Base-by-base conservation (phyloP, 2,113 vertebrate species). In the Corythoichthys haematopterus region DNA sequence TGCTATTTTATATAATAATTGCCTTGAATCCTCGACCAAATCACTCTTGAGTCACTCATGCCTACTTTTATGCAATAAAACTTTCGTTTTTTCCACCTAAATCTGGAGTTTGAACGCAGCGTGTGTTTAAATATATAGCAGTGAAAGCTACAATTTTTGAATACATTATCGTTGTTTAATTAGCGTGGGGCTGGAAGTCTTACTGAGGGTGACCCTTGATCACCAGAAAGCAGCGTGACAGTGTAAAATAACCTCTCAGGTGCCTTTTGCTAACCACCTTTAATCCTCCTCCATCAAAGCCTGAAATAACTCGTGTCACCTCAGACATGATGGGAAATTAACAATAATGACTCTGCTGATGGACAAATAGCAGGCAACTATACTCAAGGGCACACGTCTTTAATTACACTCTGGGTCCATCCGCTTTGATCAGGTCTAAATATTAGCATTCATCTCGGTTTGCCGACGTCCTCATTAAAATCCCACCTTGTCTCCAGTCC, bases 301-400 rank as follows among this genome's bases (percentile, higher is more conserved):
- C 85, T 85, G 80, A 58, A 84, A 89, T 85, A 85, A 87, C 87
- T 76, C 76, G 40, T 85, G 80, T 28, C 20, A 86, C 84, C 84
- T 51, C 71, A 3, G 53, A 64, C 66, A 71, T 77, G 73, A 83
- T 70, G 53, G 79, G 71, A 77, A 87, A 85, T 82, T 75, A 85
- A 86, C 85, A 71, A 38, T 46, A 13, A 78, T 80, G 80, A 79
- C 45, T 74, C 55, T 37, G 35, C 37, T 58, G 65, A 56, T 63
- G 50, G 66, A 64, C 67, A 72, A 82, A 74, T 78, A 72, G 62
- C 55, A 69, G 72, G 68, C 75, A 59, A 45, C 63, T 77, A 75
- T 81, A 68, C 81, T 83, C 78, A 85, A 86, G 81, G 84, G 81
- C 84, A 72, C 71, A 56, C 38, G 64, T 71, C 73, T 66, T 78